phyloP scores from a whole-genome alignment of 2,888 invertebrate species.

The Drosophila gaucha region DNA sequence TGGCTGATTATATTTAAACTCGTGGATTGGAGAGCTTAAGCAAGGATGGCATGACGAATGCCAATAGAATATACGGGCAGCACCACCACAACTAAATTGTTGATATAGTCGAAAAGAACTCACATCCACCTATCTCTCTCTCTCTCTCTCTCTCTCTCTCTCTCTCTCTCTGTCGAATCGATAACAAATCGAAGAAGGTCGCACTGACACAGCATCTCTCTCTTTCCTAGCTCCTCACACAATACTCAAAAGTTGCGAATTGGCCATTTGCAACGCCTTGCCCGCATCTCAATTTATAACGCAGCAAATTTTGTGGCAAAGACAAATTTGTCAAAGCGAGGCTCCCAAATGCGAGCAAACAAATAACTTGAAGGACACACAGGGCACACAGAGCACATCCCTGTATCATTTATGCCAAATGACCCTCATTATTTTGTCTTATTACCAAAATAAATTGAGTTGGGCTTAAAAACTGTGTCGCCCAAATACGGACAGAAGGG shows the following conservation, averaged over 20 bases:
- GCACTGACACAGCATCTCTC: conserved; percentile 18
- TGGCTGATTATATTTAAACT: conserved; percentile 74
- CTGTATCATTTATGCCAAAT: conserved; percentile 76
- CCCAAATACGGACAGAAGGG: no score
- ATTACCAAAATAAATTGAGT: conserved; percentile 81
- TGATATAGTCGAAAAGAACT: conserved; percentile 29
- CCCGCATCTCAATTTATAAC: conserved; percentile 65
- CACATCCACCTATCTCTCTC: conserved; percentile 5
- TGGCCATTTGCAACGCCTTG: conserved; percentile 30
- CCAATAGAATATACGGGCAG: conserved; percentile 10
- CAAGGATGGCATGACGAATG: conserved; percentile 38
- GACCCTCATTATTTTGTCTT: conserved; percentile 78
- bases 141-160: not conserved
- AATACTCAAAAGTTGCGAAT: conserved; percentile 41
- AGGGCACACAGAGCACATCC: conserved; percentile 16
- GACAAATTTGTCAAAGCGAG: conserved; percentile 72
- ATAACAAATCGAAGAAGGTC: conserved; percentile 25
- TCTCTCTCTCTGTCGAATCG: conserved; percentile 1
- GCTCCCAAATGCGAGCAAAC: conserved; percentile 49
- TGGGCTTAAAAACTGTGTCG: conserved; percentile 66
- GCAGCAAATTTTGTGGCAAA: conserved; percentile 58
- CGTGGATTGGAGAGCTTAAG: conserved; percentile 52
- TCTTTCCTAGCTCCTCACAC: not conserved
- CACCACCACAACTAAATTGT: conserved; percentile 15
- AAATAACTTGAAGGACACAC: conserved; percentile 67